These are phyloP conservation scores for Sapajus apella DNA, from an alignment of 2,113 vertebrate species.

Conservation along the genomic window DNA sequence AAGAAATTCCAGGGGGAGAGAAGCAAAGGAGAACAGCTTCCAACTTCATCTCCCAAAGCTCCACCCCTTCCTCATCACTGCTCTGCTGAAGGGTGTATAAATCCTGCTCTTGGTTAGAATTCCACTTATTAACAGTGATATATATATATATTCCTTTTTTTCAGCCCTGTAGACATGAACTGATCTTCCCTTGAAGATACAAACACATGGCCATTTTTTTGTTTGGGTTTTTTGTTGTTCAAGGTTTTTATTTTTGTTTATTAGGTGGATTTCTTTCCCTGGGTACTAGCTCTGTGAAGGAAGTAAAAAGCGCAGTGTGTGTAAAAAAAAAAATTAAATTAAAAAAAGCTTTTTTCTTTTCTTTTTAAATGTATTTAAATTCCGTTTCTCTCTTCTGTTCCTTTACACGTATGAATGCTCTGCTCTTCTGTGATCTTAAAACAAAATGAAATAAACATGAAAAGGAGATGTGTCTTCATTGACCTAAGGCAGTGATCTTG, in stretches of 20 bases:
- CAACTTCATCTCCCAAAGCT: neutral
- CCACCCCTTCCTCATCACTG: slow-evolving; percentile 77
- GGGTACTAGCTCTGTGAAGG: slow-evolving; percentile 85
- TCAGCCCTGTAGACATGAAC: slow-evolving; percentile 87
- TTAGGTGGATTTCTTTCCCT: slow-evolving; percentile 74
- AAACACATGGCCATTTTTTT: slow-evolving; percentile 83
- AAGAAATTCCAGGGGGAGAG: slow-evolving; percentile 41
- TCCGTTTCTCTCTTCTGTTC: slow-evolving; percentile 88
- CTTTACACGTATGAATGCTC: slow-evolving; percentile 90
- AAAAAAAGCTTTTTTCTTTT: slow-evolving; percentile 82
- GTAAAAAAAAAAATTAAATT: slow-evolving; percentile 73
- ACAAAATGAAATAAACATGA: slow-evolving; percentile 88
- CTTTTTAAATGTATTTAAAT: slow-evolving; percentile 89
- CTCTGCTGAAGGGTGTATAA: slow-evolving; percentile 79
- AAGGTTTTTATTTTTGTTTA: slow-evolving; percentile 78
- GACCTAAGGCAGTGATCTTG: slow-evolving; percentile 55
- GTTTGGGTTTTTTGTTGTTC: slow-evolving; percentile 53
- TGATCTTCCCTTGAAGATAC: slow-evolving; percentile 84
- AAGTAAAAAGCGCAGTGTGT: slow-evolving; percentile 83
- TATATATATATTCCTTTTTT: slow-evolving; percentile 89
- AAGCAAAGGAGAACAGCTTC: slow-evolving; percentile 20
- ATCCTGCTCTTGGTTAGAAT: slow-evolving; percentile 83
- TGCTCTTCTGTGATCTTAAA: slow-evolving; percentile 91
- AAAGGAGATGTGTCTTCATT: slow-evolving; percentile 82
- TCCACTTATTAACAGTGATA: slow-evolving; percentile 89